Evolutionary conservation across 2,113 vertebrate species (phyloP).

Genomic region (human (Homo sapiens)): DNA sequence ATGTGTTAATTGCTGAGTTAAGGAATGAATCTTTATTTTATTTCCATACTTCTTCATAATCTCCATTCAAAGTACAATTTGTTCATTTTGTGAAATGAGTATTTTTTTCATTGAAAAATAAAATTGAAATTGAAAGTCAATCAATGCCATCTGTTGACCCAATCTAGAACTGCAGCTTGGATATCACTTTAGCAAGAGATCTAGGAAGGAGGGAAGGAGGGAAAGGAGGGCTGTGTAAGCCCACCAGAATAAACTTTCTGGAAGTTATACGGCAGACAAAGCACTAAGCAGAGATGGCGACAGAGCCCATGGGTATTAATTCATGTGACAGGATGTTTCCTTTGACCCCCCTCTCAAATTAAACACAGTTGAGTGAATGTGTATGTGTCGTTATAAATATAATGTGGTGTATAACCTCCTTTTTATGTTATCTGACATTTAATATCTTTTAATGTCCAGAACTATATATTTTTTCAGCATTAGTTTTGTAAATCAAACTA

Average conservation of each 20-base stretch:
- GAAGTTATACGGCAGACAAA: not conserved
- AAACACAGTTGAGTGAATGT: not conserved
- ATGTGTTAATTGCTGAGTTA: not conserved
- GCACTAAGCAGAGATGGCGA: not conserved
- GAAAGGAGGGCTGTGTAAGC: not conserved
- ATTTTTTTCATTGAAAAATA: not conserved
- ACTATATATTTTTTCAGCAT: not conserved
- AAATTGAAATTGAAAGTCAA: not conserved
- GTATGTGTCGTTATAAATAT: not conserved
- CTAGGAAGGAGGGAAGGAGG: not conserved
- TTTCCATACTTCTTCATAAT: not conserved
- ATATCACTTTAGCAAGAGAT: not conserved
- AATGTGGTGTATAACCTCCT: not conserved
- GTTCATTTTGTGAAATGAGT: not conserved
- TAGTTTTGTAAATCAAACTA: constrained; percentile 15
- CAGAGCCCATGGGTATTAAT: not conserved
- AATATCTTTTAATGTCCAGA: not conserved
- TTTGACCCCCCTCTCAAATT: not conserved
- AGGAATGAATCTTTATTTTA: not conserved
- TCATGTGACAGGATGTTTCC: not conserved
- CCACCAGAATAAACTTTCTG: not conserved
- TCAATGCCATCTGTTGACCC: constrained; percentile 52
- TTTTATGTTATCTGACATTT: not conserved
- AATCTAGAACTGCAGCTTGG: constrained; percentile 39
- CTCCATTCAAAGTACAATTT: not conserved